Conservation (phyloP, 2,113 vertebrate species). For the Pristiophorus japonicus region DNA sequence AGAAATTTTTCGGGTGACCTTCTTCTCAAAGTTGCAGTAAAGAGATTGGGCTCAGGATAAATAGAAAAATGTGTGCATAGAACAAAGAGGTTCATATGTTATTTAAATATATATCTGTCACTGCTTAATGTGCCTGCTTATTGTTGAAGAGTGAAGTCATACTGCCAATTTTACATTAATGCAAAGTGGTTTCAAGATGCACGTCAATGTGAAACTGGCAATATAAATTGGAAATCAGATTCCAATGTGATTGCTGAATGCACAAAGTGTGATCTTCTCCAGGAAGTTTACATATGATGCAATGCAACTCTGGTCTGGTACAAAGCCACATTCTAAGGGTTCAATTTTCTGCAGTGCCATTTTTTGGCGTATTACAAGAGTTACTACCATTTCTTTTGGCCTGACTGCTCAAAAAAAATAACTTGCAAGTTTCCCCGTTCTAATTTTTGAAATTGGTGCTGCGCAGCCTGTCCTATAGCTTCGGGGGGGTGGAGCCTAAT, state of each 20-base stretch:
- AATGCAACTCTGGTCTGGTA: neutral
- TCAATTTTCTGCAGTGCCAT: too few relatives aligned
- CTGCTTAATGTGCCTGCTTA: neutral
- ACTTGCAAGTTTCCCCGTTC: too few relatives aligned
- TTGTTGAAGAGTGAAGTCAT: neutral
- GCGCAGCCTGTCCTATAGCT: too few relatives aligned
- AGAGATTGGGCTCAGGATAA: neutral
- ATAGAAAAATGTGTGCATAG: neutral
- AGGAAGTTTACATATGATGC: too few relatives aligned
- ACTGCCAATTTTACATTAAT: neutral
- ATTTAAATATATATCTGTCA: neutral
- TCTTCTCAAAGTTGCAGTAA: neutral
- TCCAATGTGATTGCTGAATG: neutral
- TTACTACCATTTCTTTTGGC: too few relatives aligned
- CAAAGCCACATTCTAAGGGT: neutral
- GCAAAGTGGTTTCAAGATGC: neutral
- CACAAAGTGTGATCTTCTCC: neutral
- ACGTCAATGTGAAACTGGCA: neutral
- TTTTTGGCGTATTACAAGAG: too few relatives aligned
- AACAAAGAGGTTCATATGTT: neutral
- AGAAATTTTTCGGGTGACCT: neutral
- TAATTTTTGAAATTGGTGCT: too few relatives aligned
- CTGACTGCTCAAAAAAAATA: too few relatives aligned
- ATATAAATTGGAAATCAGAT: neutral
- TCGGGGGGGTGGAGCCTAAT: too few relatives aligned